Conservation (phyloP, 2,113 vertebrate genomes). For the Ciconia boyciana region DNA sequence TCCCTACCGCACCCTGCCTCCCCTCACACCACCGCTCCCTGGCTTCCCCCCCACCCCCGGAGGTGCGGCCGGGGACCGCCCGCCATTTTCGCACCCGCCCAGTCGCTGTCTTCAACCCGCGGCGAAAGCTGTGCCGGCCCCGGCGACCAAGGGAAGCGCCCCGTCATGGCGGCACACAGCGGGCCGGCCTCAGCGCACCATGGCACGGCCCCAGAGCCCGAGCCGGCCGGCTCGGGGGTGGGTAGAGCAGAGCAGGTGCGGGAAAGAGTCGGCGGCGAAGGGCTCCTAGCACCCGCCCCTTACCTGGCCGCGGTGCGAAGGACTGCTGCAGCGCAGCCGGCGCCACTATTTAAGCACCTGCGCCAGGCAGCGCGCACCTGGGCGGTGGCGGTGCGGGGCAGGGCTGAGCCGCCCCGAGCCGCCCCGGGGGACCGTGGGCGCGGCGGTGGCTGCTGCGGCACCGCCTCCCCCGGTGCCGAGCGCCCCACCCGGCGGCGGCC, state of each 20-base stretch:
- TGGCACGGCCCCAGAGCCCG: too few relatives aligned
- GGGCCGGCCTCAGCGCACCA: not conserved
- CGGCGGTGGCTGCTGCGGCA: not conserved
- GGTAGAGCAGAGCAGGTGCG: too few relatives aligned
- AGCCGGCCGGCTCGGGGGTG: too few relatives aligned
- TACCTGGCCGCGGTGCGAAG: not conserved
- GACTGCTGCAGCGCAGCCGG: rapidly evolving
- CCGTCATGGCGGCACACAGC: not conserved
- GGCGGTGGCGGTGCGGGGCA: not conserved
- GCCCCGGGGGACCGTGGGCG: too few relatives aligned
- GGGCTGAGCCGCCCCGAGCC: rapidly evolving
- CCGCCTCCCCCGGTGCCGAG: not conserved
- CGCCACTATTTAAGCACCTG: not conserved
- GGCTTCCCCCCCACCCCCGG: not conserved
- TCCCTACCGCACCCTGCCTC: not conserved
- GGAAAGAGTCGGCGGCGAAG: too few relatives aligned
- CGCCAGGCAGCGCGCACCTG: not conserved
- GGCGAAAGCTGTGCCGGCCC: not conserved
- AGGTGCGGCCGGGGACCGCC: not conserved
- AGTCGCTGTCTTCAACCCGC: not conserved
- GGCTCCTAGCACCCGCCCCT: not conserved
- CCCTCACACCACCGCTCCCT: too few relatives aligned
- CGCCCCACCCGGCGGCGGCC: not conserved
- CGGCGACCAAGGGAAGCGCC: not conserved
- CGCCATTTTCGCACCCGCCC: not conserved